Conservation (phyloP, 2,888 invertebrate genomes). For the Rhagium mordax region DNA sequence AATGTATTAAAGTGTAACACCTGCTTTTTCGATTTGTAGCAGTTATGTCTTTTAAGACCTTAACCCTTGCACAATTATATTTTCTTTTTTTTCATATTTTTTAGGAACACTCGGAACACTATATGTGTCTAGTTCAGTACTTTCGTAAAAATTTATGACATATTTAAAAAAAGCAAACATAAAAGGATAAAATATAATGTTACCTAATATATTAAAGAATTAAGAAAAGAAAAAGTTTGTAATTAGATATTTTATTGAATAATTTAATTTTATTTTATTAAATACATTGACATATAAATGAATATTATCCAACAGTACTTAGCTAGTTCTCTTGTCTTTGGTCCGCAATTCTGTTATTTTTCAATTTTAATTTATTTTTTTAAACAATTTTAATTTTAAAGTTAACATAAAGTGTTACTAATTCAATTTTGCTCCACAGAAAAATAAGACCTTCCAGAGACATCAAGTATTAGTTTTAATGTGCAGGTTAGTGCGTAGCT, state of each 20-base stretch:
- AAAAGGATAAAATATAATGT: no score
- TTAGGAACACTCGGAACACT: no score
- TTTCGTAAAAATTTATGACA: no score
- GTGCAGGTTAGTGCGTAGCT: constrained; percentile 79
- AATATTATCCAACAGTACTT: constrained; percentile 21
- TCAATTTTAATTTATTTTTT: constrained; percentile 29
- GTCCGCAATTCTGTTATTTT: constrained; percentile 38
- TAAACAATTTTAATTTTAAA: constrained; percentile 18
- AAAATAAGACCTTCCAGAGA: constrained; percentile 87
- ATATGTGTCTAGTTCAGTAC: no score
- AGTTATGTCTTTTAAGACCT: neutral
- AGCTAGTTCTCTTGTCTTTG: constrained; percentile 38
- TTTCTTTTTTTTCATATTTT: no score
- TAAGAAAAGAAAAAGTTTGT: no score
- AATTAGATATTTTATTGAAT: no score
- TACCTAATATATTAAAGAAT: no score
- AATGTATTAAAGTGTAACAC: neutral
- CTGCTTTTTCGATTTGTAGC: neutral
- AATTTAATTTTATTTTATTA: no score
- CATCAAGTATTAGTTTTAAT: constrained; percentile 88
- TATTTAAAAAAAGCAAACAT: no score
- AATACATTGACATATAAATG: neutral
- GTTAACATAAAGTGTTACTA: constrained; percentile 49
- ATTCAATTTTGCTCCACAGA: constrained; percentile 74
- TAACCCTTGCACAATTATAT: no score